Evolutionary conservation across 2,888 invertebrate genomes (phyloP).

Genomic region (Entomobrya proxima): DNA sequence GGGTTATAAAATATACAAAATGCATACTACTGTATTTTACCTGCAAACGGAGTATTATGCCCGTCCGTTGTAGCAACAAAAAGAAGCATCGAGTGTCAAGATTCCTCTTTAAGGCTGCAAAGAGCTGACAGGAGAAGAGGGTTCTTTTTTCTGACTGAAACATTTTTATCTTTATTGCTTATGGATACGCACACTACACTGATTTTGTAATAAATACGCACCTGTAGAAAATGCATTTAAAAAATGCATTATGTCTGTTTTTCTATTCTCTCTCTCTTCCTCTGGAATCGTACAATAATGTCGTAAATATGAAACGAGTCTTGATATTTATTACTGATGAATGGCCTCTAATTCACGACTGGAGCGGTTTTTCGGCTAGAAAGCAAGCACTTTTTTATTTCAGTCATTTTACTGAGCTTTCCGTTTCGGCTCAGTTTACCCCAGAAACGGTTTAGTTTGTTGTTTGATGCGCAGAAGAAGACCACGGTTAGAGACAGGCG

Average conservation of each 20-base stretch:
- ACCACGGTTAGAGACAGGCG: background rate
- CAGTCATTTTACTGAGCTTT: background rate
- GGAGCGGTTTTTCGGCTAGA: background rate
- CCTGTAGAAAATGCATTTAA: background rate
- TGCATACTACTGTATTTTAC: too few species aligned
- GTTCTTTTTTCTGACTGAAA: background rate
- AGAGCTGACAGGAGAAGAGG: too few species aligned
- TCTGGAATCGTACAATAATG: background rate
- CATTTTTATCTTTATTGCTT: background rate
- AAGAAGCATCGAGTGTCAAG: too few species aligned
- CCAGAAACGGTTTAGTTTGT: background rate
- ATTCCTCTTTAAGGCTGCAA: too few species aligned
- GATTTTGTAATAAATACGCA: conserved; percentile 12
- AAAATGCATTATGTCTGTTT: background rate
- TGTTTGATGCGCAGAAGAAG: background rate
- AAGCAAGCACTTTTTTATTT: too few species aligned
- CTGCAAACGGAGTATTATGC: too few species aligned
- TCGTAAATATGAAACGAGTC: background rate
- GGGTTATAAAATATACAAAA: background rate
- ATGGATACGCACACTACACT: background rate
- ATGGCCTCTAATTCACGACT: conserved; percentile 25
- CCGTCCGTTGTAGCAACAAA: too few species aligned
- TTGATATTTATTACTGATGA: conserved; percentile 47
- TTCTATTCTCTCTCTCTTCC: background rate
- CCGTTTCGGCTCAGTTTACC: background rate